These are phyloP conservation scores for Dicyrtomina minuta DNA, from an alignment of 2,888 invertebrate species.

Conservation along the genomic window DNA sequence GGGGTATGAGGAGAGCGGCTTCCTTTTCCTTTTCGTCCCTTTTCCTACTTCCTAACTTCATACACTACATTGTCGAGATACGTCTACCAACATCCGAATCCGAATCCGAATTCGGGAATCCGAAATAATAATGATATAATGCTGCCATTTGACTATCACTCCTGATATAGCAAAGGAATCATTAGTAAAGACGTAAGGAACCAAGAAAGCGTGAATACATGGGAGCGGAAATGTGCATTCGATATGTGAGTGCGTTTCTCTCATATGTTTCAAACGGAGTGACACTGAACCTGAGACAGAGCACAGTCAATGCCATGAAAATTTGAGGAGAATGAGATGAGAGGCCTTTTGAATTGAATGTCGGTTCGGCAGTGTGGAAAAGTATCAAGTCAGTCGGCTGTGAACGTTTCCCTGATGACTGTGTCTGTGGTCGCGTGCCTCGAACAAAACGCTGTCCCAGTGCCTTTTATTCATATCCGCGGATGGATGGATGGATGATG, in stretches of 20 bases:
- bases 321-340: neutral
- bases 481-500: too few relatives aligned
- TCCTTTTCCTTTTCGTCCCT: neutral
- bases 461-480: slow-evolving; percentile 39
- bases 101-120: too few relatives aligned
- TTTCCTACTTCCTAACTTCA: neutral
- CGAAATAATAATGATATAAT: neutral
- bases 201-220: slow-evolving; percentile 14
- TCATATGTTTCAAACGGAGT: too few relatives aligned
- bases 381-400: slow-evolving; percentile 25
- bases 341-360: neutral
- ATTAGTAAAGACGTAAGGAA: slow-evolving; percentile 9
- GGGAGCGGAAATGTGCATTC: slow-evolving; percentile 20
- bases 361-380: neutral
- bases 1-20: too few relatives aligned
- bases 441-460: slow-evolving; percentile 37
- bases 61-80: neutral
- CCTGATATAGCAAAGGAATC: too few relatives aligned
- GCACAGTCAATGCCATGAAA: neutral
- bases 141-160: too few relatives aligned
- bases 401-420: slow-evolving; percentile 20
- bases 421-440: slow-evolving; percentile 39
- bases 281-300: neutral
- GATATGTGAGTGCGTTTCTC: slow-evolving; percentile 12
- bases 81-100: too few relatives aligned